Evolutionary conservation across 2,888 invertebrate species (phyloP), one percentile per base, ranked within the genome.

Genomic region (Caradrina kadenii): DNA sequence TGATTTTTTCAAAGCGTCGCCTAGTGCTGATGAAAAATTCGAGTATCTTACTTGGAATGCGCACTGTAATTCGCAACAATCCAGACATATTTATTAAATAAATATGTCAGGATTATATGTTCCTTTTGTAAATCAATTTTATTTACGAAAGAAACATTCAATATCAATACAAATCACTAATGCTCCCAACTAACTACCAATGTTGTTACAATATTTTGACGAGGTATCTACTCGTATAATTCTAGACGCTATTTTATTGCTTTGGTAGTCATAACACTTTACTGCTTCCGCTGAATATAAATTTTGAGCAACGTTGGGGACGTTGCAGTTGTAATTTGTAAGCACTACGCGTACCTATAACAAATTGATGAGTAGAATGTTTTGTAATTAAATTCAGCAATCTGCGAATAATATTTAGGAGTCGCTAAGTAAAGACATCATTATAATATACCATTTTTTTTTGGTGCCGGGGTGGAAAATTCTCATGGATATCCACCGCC

Each of bases 261-360:
- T 69, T 53, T 69, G 19, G 19, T 48, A 39, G 45, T 48, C 69
- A 76, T 68, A 68, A 72, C 69, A 76, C 15, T 45, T 31, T 6
- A 42, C 21, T 72, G 11, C 53, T 76, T 49, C 21, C 48, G 70
- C 49, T 59, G 19, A 58, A 69, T 70, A 10, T 13, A 22, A 49
- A 69, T 58, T 48, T 56, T 54, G 11, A 22, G 19, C 53, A 54
- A 8, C 31, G 17, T 17, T 45, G 17, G 45, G 15, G 31, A 54
- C 42, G 42, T 54, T 17, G 21, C 21, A 31, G 11, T 76, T 22
- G 15, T 42, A 42, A 54, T 6, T 69, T 22, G 13, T 42, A 35
- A 59, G 8, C 17, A 49, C 19, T 49, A 54, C 22, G 17, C 63
- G n/a, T 21, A 45, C 71, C 31, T 15, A 56, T 19, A 19, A 31